Conservation (phyloP, 2,113 vertebrate species). For the Eleginops maclovinus region DNA sequence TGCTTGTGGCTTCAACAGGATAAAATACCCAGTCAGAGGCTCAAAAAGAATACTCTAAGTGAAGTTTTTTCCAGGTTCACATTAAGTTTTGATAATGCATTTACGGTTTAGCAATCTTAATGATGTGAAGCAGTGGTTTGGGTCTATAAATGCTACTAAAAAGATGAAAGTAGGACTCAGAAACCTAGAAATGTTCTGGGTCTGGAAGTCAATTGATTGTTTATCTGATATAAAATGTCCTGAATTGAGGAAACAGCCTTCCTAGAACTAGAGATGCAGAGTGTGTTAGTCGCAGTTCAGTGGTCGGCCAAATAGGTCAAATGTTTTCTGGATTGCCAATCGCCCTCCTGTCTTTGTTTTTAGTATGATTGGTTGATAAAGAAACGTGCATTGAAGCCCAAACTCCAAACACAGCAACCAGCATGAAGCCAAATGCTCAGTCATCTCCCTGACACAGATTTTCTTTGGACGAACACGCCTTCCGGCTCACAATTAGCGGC, state of each 20-base stretch:
- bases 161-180: too few species aligned
- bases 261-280: neutral
- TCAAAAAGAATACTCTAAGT: too few species aligned
- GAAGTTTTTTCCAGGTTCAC: too few species aligned
- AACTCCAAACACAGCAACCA: slow-evolving; percentile 13
- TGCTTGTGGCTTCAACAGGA: too few species aligned
- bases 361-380: neutral
- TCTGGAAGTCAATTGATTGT: too few species aligned
- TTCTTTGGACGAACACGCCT: neutral
- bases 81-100: too few species aligned
- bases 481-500: slow-evolving; percentile 48
- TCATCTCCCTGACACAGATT: neutral
- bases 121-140: too few species aligned
- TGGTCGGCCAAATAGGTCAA: neutral
- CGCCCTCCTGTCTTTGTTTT: neutral
- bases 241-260: neutral
- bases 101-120: too few species aligned
- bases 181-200: too few species aligned
- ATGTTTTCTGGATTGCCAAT: neutral
- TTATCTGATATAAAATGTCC: too few species aligned
- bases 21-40: too few species aligned
- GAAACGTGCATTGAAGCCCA: neutral
- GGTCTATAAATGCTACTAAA: too few species aligned
- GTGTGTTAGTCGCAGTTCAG: neutral
- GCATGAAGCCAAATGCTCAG: slow-evolving; percentile 17